phyloP scores from a whole-genome alignment of 2,113 vertebrate species.

The Micromys minutus region DNA sequence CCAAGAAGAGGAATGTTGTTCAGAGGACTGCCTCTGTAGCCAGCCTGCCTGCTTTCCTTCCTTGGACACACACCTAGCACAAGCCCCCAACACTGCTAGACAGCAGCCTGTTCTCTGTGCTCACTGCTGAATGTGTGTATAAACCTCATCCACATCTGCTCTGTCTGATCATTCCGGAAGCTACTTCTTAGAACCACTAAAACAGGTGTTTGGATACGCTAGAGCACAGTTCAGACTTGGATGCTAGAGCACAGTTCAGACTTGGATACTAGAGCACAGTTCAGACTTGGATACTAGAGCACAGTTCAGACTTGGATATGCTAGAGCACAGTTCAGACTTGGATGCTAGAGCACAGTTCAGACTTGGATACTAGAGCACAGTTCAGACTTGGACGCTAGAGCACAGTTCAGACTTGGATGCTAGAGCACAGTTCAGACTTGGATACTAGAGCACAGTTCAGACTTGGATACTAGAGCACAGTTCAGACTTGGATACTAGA shows the following conservation, averaged over 20 bases:
- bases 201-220: not conserved
- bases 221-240: not conserved
- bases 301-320: not conserved
- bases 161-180: constrained; percentile 31
- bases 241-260: too few species aligned
- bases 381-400: too few species aligned
- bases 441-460: too few species aligned
- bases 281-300: too few species aligned
- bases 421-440: too few species aligned
- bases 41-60: not conserved
- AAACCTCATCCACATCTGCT: not conserved
- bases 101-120: not conserved
- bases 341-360: too few species aligned
- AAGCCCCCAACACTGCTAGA: accelerated
- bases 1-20: not conserved
- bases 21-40: not conserved
- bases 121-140: not conserved
- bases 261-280: too few species aligned
- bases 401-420: too few species aligned
- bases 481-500: too few species aligned
- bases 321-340: not conserved
- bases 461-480: too few species aligned
- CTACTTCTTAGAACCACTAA: not conserved
- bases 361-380: too few species aligned
- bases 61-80: accelerated